Base-by-base conservation (phyloP, 2,797 vertebrate genomes). In the Muscicapa striata region DNA sequence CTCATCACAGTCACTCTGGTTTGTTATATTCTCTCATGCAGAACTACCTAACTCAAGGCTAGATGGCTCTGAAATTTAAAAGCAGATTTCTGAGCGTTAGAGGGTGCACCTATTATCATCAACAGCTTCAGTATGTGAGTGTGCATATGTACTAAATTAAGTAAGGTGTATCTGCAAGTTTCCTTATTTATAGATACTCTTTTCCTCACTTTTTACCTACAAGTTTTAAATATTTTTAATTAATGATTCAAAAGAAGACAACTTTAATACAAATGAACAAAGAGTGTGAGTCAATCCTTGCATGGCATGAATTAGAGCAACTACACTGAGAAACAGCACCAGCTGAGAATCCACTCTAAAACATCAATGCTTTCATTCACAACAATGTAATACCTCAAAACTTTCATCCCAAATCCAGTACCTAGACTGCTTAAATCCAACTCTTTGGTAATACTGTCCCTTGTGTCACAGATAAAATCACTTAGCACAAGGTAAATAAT, bases 51-150 rank as follows among this genome's bases (percentile, higher is more conserved):
- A 94, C 93, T 74, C 74, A 92, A 95, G 95, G 87, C 54, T 90
- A 89, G 61, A 75, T 84, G 79, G 61, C 64, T 96, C 72, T 96
- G 55, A 86, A 86, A 87, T 81, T 92, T 94, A 51, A 94, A 96
- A 96, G 73, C 46, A 92, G 43, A 46, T 93, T 94, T 84, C 85
- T 95, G 67, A 89, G 59, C 78, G 85, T 94, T 95, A 92, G 51
- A 62, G 14, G 17, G 49, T 73, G 70, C 78, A 87, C 85, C 46
- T 94, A 58, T 93, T 92, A 92, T 57, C 88, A 91, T 41, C 87
- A 92, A 38, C 41, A 89, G 48, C 49, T 78, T 93, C 75, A 87
- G 62, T 61, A 58, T 63, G 74, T 79, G 61, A 94, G 51, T 59
- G n/a, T 79, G 36, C 41, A 27, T 27, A 58, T 75, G 34, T 38